A percentile compares a stretch with the other conserved stretches of the same genome.
These are phyloP conservation scores for Colletes gigas DNA, from an alignment of 1,140 invertebrate species.

Conservation along the genomic window DNA sequence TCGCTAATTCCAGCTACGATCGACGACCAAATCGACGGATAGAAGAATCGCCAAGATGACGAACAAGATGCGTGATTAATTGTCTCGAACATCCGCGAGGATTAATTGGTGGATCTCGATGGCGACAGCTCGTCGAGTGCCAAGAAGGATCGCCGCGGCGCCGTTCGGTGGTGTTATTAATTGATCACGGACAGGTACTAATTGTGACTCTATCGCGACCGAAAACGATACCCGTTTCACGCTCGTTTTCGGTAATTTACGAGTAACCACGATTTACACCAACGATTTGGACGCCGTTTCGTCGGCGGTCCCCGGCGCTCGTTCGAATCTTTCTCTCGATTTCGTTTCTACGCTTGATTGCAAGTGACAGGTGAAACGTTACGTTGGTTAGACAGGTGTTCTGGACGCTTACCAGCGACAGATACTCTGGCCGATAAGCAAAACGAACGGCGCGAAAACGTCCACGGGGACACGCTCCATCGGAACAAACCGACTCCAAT, in stretches of 20 bases:
- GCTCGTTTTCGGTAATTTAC: constrained; percentile 58
- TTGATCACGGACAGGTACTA: constrained; percentile 62
- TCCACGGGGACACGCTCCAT: not conserved
- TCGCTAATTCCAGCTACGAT: too few species aligned
- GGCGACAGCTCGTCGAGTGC: constrained; percentile 57
- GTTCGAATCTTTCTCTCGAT: not conserved
- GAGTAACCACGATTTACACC: constrained; percentile 11
- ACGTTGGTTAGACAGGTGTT: not conserved
- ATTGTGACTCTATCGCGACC: constrained; percentile 56
- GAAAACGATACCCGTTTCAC: constrained; percentile 38
- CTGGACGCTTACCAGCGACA: not conserved
- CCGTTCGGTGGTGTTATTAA: constrained; percentile 56
- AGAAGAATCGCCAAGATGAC: constrained; percentile 36
- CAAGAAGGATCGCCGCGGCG: constrained; percentile 41
- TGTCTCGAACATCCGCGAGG: constrained; percentile 37
- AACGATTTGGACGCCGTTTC: constrained; percentile 17
- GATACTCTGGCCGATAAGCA: not conserved
- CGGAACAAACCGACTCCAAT: too few species aligned
- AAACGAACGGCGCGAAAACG: not conserved
- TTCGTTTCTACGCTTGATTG: constrained; percentile 17
- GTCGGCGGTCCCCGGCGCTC: too few species aligned
- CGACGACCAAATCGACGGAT: constrained; percentile 14
- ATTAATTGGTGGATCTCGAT: constrained; percentile 61
- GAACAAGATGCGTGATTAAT: constrained; percentile 53
- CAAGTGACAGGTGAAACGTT: constrained; percentile 18